Base-by-base conservation (phyloP, 2,797 vertebrate genomes). In the Trachops cirrhosus region DNA sequence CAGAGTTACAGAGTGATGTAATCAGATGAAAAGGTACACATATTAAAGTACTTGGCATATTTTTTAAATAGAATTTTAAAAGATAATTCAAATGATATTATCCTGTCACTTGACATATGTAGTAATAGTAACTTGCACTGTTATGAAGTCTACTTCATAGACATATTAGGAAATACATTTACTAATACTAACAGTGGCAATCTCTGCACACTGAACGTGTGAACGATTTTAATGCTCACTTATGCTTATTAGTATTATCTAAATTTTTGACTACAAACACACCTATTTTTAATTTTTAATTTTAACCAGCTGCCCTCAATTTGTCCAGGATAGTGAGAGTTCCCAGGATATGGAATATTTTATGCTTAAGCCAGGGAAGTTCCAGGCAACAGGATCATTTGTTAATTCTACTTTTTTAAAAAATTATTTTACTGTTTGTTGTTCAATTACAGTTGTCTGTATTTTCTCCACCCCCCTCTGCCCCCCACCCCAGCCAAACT, bases 31-130 rank as follows among this genome's bases (percentile, higher is more conserved):
- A 95, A 79, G 5, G 1, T 93, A 64, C 62, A 93, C 54, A 62
- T 82, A 86, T 34, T 85, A 73, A 98, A 91, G 84, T 37, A 62
- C 5, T 83, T 48, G 70, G 4, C 0, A 86, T 68, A 22, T 32
- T 84, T 97, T 95, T 94, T 4, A 95, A 95, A 94, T 91, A 96
- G 34, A n/a, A 89, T 80, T 97, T 97, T 95, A 90, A 96, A 96
- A 93, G 67, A 80, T 16, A 91, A 87, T 82, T 68, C 6, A 92
- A 78, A 86, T 37, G 50, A 82, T 95, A 93, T 92, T 9, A 4
- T 22, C 62, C 18, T 32, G 62, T 74, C 46, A 26, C 34, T 94
- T 90, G 70, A 34, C 91, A 73, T 95, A 79, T 26, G 52, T 18
- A 46, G 78, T 29, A 95, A 73, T 0, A 95, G 52, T 41, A 94